phyloP scores from a whole-genome alignment of 2,888 invertebrate genomes.

The Agrotis clavis region DNA sequence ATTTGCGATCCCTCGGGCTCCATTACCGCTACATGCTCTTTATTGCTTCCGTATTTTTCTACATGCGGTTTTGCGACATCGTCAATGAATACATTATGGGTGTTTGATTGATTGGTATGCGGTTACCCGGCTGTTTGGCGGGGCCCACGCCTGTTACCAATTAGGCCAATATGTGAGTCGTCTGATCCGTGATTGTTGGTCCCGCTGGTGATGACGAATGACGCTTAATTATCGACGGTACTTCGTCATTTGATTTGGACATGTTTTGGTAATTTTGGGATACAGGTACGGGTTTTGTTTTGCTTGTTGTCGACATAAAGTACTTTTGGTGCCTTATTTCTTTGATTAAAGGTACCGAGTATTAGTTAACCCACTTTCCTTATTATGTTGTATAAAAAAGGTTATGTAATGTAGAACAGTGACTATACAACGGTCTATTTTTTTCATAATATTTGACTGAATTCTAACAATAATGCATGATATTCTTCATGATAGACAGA shows the following conservation, averaged over 20 bases:
- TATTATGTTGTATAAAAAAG: too few relatives aligned
- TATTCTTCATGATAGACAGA: neutral
- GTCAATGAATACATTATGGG: conserved; percentile 63
- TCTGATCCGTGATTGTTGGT: conserved; percentile 47
- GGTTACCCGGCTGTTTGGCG: conserved; percentile 49
- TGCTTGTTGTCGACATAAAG: neutral
- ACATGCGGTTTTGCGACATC: conserved; percentile 55
- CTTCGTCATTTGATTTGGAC: conserved; percentile 42
- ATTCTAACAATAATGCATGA: too few relatives aligned
- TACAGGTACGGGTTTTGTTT: conserved; percentile 8
- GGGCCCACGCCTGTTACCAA: conserved; percentile 51
- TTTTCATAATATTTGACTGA: too few relatives aligned
- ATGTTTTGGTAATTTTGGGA: conserved; percentile 20
- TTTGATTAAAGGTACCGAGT: neutral
- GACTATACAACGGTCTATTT: too few relatives aligned
- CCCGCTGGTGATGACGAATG: conserved; percentile 44
- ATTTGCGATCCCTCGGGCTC: conserved; percentile 66
- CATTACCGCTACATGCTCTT: conserved; percentile 63
- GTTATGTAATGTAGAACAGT: too few relatives aligned
- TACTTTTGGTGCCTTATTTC: neutral
- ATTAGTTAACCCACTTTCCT: too few relatives aligned
- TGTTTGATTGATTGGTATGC: conserved; percentile 62
- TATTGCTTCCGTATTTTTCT: conserved; percentile 64
- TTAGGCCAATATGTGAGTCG: conserved; percentile 53
- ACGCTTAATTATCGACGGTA: conserved; percentile 54